Percentiles rank a stretch among this genome's conserved stretches.
phyloP scores from a whole-genome alignment of 2,888 invertebrate genomes.

The Dasysyrphus albostriatus region DNA sequence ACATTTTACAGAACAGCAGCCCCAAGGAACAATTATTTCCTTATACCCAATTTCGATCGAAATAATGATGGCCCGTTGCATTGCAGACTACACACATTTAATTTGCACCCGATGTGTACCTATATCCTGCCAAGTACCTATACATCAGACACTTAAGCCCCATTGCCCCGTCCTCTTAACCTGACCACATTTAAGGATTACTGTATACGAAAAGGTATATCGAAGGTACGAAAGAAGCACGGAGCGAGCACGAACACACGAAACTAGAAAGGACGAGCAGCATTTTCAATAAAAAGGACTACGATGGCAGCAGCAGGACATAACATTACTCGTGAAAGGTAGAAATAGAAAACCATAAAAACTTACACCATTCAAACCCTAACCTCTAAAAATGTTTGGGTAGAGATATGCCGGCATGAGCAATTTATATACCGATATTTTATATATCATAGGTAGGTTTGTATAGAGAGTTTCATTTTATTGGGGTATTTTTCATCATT shows the following conservation, averaged over 20 bases:
- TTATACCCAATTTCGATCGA: slow-evolving; percentile 72
- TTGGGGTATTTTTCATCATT: slow-evolving; percentile 1
- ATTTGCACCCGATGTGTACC: slow-evolving; percentile 68
- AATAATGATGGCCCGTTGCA: slow-evolving; percentile 67
- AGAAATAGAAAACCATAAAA: slow-evolving; percentile 31
- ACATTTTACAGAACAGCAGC: slow-evolving; percentile 36
- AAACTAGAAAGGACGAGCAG: slow-evolving; percentile 12
- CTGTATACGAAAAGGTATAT: slow-evolving; percentile 27
- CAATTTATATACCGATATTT: slow-evolving; percentile 7
- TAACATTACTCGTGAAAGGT: slow-evolving; percentile 44
- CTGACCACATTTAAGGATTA: slow-evolving; percentile 73
- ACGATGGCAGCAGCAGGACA: slow-evolving; percentile 38
- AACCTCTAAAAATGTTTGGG: background rate
- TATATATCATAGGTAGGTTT: slow-evolving; percentile 26
- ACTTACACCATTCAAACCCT: background rate
- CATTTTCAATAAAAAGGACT: slow-evolving; percentile 28
- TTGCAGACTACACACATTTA: slow-evolving; percentile 66
- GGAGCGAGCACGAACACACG: background rate
- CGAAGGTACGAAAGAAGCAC: slow-evolving; percentile 13
- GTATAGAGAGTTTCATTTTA: slow-evolving; percentile 11
- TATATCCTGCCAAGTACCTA: slow-evolving; percentile 31
- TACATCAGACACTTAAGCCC: slow-evolving; percentile 25
- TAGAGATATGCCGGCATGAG: background rate
- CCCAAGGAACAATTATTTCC: slow-evolving; percentile 70
- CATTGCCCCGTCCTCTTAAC: slow-evolving; percentile 17